These are phyloP conservation scores for Eleutherodactylus coqui DNA, from an alignment of 2,797 vertebrate species.

Conservation along the genomic window DNA sequence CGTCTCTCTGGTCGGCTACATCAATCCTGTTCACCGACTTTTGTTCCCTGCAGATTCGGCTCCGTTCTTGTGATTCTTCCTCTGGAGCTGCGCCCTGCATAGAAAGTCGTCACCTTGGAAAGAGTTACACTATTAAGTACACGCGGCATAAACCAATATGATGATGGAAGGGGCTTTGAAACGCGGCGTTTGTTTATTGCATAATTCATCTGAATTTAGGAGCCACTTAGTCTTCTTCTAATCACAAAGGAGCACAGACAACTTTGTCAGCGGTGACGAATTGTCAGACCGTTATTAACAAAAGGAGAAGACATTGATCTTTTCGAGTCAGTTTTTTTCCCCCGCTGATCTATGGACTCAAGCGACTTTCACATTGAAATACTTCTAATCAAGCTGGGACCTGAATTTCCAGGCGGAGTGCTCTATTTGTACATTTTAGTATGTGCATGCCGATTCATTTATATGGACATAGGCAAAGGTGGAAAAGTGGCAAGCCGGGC, in stretches of 20 bases:
- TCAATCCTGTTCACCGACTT: background rate
- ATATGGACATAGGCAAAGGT: no score
- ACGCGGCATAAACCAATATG: background rate
- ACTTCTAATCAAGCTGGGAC: background rate
- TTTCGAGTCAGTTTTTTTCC: background rate
- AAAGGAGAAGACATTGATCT: slow-evolving; percentile 12
- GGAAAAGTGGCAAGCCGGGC: no score
- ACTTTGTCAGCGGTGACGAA: slow-evolving; percentile 11
- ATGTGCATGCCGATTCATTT: no score
- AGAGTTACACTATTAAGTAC: background rate
- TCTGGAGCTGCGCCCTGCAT: background rate
- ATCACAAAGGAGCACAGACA: slow-evolving; percentile 25
- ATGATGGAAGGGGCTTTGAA: background rate
- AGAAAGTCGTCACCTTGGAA: background rate
- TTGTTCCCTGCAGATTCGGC: background rate
- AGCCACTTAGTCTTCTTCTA: slow-evolving; percentile 20
- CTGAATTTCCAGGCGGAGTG: no score
- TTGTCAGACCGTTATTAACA: background rate
- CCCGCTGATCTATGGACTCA: background rate
- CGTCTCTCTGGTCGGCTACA: no score
- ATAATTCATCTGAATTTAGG: slow-evolving; percentile 8
- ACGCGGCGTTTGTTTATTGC: background rate
- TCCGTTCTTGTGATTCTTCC: background rate
- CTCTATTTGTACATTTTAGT: no score
- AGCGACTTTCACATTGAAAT: background rate